Conservation (phyloP, 2,113 vertebrate genomes). For the Apaloderma vittatum region DNA sequence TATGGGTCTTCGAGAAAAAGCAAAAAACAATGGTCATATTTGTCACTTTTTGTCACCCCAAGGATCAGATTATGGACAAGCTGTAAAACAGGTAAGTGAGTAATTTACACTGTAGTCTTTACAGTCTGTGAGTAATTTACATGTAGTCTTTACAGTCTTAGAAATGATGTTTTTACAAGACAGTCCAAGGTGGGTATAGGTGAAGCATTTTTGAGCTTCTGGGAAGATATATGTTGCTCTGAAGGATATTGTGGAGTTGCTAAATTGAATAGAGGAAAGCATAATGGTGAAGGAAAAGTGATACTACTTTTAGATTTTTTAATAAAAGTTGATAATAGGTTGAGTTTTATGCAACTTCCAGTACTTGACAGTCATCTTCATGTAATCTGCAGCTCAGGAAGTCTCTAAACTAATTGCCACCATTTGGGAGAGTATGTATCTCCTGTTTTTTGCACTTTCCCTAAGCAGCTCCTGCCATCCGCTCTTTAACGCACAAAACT, state of each 20-base stretch:
- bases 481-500: background rate
- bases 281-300: background rate
- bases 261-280: background rate
- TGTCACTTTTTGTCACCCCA: constrained; percentile 88
- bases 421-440: background rate
- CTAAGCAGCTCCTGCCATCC: background rate
- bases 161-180: background rate
- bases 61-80: constrained; percentile 92
- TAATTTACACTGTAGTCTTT: background rate
- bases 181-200: background rate
- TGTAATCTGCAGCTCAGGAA: background rate
- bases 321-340: background rate
- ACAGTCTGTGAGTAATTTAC: too few relatives aligned
- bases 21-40: constrained; percentile 92
- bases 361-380: background rate
- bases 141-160: background rate
- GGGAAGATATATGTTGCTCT: background rate
- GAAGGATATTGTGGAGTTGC: background rate
- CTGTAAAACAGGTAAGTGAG: constrained; percentile 90
- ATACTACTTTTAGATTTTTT: background rate
- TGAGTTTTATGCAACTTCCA: background rate
- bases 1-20: constrained; percentile 93
- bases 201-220: background rate
- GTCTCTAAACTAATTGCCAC: background rate
- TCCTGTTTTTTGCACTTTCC: background rate